Conservation (phyloP, 1,140 invertebrate genomes). For the Lanistes nyassanus region DNA sequence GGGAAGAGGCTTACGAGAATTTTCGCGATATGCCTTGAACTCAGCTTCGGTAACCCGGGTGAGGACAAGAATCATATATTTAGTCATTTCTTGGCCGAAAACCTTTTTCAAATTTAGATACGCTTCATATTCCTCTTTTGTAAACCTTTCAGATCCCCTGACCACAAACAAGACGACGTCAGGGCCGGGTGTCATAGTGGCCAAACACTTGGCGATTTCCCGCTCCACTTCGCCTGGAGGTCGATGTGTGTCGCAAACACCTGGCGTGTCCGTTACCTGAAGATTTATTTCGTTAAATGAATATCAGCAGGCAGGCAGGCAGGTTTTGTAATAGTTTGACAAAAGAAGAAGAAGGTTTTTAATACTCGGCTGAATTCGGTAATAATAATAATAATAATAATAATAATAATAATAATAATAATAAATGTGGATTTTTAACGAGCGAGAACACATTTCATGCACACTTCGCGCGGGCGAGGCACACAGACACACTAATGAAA, state of each 20-base stretch:
- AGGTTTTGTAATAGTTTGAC: background rate
- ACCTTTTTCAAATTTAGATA: background rate
- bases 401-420: background rate
- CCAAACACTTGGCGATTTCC: conserved; percentile 1
- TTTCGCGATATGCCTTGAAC: too few relatives aligned
- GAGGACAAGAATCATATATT: background rate
- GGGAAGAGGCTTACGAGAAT: too few relatives aligned
- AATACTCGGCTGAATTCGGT: too few relatives aligned
- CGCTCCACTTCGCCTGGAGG: background rate
- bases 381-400: too few relatives aligned
- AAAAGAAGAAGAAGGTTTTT: too few relatives aligned
- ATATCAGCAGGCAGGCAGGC: background rate
- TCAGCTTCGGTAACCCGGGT: background rate
- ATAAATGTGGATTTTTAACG: background rate
- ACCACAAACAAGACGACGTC: background rate
- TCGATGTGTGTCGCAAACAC: conserved; percentile 24
- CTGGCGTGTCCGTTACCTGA: conserved; percentile 22
- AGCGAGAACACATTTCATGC: too few relatives aligned
- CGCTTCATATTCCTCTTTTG: background rate
- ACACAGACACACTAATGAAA: too few relatives aligned
- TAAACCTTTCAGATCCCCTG: background rate
- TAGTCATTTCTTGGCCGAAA: background rate
- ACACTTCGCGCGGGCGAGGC: too few relatives aligned
- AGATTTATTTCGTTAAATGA: background rate
- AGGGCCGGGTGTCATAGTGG: background rate